Conservation (phyloP, 2,113 vertebrate genomes). For the Osmerus eperlanus region DNA sequence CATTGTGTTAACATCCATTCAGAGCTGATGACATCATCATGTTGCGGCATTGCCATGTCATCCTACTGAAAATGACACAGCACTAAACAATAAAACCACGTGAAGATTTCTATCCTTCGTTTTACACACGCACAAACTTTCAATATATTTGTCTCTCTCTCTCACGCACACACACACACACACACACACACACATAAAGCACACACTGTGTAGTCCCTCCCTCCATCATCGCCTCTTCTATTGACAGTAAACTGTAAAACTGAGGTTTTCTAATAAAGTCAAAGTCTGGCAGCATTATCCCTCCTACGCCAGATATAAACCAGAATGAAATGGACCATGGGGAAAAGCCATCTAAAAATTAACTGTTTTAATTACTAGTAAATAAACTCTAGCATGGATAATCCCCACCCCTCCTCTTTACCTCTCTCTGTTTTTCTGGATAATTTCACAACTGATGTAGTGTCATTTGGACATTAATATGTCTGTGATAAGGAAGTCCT, state of each 20-base stretch:
- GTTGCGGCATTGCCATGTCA: constrained; percentile 11
- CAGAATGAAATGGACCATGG: constrained; percentile 27
- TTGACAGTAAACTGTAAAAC: constrained; percentile 6
- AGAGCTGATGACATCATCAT: constrained; percentile 34
- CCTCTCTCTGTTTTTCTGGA: too few relatives aligned
- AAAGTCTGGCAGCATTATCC: constrained; percentile 7
- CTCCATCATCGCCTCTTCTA: neutral
- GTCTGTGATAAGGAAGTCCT: too few relatives aligned
- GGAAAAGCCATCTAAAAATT: constrained; percentile 32
- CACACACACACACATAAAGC: neutral
- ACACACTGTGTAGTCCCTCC: neutral
- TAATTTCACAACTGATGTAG: too few relatives aligned
- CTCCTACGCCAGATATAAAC: constrained; percentile 19
- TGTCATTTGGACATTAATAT: too few relatives aligned
- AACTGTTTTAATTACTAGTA: neutral
- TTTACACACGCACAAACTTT: constrained; percentile 2
- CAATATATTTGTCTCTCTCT: neutral
- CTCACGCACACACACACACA: neutral
- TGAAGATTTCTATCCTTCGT: neutral
- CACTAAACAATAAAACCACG: constrained; percentile 17
- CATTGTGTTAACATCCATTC: constrained; percentile 33
- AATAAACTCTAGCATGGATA: neutral
- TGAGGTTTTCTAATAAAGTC: constrained; percentile 19
- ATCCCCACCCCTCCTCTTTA: neutral
- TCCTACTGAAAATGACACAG: constrained; percentile 26